A percentile compares a stretch with the other conserved stretches of the same genome.
phyloP scores from a whole-genome alignment of 2,113 vertebrate genomes.

The Oncorhynchus masou region DNA sequence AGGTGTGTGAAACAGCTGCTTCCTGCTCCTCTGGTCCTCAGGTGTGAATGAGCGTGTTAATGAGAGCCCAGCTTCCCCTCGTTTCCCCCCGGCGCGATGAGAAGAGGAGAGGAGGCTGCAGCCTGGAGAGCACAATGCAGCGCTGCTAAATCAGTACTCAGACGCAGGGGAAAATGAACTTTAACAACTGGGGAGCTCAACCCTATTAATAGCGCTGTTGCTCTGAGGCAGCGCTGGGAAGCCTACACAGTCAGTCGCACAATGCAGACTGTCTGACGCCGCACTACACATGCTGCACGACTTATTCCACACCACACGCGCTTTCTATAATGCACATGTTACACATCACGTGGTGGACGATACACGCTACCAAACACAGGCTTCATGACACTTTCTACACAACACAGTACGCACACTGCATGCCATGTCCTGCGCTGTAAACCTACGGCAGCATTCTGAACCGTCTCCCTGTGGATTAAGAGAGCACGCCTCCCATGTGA shows the following conservation, averaged over 20 bases:
- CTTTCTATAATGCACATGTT: no score
- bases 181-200: conserved; percentile 28
- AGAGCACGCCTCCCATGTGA: conserved; percentile 47
- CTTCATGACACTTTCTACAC: conserved; percentile 2
- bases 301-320: conserved; percentile 4
- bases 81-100: background rate
- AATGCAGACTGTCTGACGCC: conserved; percentile 22
- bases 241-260: conserved; percentile 46
- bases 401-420: background rate
- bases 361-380: conserved; percentile 29
- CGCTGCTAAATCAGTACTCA: background rate
- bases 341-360: no score
- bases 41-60: background rate
- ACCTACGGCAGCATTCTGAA: background rate
- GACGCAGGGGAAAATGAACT: conserved; percentile 31
- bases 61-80: background rate
- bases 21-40: background rate
- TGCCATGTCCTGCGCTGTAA: background rate
- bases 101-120: background rate
- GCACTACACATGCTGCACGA: conserved; percentile 16
- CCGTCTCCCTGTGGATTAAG: conserved; percentile 36
- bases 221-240: conserved; percentile 44
- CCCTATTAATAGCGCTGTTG: conserved; percentile 62
- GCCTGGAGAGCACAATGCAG: background rate
- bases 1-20: background rate